Conservation (phyloP, 2,888 invertebrate genomes). For the Cheilosia soror region DNA sequence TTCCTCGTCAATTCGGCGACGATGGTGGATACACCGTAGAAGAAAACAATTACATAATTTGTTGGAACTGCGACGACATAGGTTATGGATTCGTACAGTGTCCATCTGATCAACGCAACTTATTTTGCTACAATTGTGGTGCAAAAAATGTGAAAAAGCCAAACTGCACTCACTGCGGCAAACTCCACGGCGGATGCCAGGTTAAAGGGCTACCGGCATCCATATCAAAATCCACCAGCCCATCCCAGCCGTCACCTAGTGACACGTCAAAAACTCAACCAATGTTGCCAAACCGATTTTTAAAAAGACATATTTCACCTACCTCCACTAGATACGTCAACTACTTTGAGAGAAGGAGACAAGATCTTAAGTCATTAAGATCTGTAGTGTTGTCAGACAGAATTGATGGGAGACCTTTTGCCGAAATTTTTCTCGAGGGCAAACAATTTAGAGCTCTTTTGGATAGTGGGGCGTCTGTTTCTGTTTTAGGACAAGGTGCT, state of each 20-base stretch:
- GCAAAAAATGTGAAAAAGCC: background rate
- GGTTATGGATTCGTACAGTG: background rate
- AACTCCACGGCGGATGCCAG: background rate
- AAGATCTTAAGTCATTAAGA: background rate
- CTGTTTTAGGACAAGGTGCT: background rate
- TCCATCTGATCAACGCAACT: background rate
- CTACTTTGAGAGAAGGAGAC: background rate
- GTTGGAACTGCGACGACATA: conserved; percentile 4
- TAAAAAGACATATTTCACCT: background rate
- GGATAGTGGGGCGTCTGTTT: background rate
- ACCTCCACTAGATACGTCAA: background rate
- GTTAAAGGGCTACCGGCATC: background rate
- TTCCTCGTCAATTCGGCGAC: background rate
- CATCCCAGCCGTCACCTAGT: background rate
- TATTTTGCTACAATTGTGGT: background rate
- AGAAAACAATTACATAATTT: background rate
- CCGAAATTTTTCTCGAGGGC: background rate
- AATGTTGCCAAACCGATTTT: background rate
- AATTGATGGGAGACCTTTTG: background rate
- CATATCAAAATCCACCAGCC: background rate
- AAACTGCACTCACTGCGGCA: background rate
- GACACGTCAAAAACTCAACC: background rate
- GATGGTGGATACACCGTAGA: background rate
- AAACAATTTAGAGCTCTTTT: background rate
- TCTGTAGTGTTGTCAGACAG: background rate